Percentiles rank a stretch among this genome's conserved stretches.
phyloP scores from a whole-genome alignment of 2,797 vertebrate genomes.

The Craterocephalus amniculus region DNA sequence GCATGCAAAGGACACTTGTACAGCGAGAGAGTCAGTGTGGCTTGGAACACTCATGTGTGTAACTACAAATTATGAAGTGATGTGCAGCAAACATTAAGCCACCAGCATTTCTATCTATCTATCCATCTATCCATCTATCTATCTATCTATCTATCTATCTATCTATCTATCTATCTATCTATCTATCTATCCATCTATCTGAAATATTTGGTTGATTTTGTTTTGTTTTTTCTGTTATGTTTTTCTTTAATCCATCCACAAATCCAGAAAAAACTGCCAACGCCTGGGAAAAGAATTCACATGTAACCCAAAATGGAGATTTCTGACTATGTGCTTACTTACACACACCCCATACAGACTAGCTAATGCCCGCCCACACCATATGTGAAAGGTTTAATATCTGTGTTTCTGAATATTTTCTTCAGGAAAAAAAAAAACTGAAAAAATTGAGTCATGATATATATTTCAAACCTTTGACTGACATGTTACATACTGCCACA shows the following conservation, averaged over 20 bases:
- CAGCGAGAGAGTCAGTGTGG: constrained; percentile 19
- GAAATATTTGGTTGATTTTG: no score
- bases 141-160: no score
- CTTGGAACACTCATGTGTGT: constrained; percentile 24
- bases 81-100: constrained; percentile 29
- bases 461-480: constrained; percentile 13
- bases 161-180: no score
- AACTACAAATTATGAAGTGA: constrained; percentile 32
- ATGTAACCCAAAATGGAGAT: no score
- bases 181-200: no score
- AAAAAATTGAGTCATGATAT: background rate
- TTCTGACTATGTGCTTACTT: no score
- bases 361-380: background rate
- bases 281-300: no score
- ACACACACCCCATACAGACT: no score
- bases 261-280: no score
- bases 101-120: background rate
- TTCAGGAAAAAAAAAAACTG: background rate
- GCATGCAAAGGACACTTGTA: constrained; percentile 13
- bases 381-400: background rate
- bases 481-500: constrained; percentile 27
- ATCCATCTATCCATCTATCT: no score
- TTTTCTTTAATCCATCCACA: no score
- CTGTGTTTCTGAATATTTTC: background rate
- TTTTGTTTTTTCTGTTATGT: no score